Conservation (phyloP, 2,113 vertebrate genomes). For the Cygnus atratus region DNA sequence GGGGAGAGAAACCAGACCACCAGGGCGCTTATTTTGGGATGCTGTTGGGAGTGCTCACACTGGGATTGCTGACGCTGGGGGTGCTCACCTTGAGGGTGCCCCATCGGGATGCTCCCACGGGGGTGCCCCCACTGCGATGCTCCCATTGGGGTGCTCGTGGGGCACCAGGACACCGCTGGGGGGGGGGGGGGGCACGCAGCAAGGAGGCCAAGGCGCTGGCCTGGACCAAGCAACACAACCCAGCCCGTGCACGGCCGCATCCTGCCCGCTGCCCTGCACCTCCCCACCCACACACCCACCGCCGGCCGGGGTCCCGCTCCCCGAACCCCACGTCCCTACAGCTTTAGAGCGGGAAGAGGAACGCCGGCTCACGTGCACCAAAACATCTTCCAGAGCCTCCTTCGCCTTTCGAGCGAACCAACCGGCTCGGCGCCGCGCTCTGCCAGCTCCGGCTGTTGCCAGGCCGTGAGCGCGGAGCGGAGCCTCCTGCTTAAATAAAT, state of each 20-base stretch:
- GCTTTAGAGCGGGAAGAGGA: background rate
- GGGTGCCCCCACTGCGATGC: background rate
- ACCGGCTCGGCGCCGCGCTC: background rate
- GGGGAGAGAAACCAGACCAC: too few species aligned
- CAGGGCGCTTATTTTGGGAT: accelerated
- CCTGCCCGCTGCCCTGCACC: accelerated
- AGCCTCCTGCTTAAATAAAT: constrained; percentile 3
- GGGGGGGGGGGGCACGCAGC: too few species aligned
- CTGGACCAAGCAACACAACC: too few species aligned
- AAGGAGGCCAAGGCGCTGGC: background rate
- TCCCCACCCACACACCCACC: background rate
- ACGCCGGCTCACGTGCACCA: background rate
- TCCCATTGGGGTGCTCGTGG: accelerated
- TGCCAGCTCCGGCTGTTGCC: background rate
- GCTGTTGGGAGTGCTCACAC: too few species aligned
- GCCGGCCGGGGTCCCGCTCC: background rate
- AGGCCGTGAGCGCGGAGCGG: background rate
- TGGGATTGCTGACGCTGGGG: too few species aligned
- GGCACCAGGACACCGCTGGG: background rate
- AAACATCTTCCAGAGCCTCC: background rate
- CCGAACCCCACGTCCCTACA: background rate
- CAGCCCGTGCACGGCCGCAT: too few species aligned
- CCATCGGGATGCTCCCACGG: accelerated
- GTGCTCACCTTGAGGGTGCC: too few species aligned
- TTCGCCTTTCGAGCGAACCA: background rate